These are phyloP conservation scores for Atta colombica DNA, from an alignment of 1,140 invertebrate species.

Conservation along the genomic window DNA sequence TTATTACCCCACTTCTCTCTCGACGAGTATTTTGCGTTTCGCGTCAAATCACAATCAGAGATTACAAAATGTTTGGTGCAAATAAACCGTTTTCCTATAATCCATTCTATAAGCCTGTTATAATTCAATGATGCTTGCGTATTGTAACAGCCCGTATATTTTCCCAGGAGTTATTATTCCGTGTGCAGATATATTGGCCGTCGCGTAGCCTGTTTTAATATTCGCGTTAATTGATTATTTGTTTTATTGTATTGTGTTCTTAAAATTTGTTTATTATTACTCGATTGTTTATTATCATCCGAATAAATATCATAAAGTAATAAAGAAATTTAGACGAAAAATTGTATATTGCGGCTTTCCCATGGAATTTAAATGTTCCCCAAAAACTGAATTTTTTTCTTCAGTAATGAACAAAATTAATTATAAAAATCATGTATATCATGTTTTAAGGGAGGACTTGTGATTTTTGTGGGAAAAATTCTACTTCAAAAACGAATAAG, in stretches of 20 bases:
- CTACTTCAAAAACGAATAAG: too few relatives aligned
- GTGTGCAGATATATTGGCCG: not conserved
- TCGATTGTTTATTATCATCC: constrained; percentile 10
- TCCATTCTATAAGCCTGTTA: constrained; percentile 44
- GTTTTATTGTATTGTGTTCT: constrained; percentile 15
- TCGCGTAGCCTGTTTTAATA: not conserved
- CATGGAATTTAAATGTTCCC: not conserved
- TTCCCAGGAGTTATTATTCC: constrained; percentile 39
- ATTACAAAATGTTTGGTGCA: constrained; percentile 48
- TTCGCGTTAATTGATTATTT: constrained; percentile 3
- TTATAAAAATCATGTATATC: too few relatives aligned
- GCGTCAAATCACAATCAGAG: constrained; percentile 56
- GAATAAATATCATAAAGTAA: not conserved
- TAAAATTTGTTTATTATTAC: constrained; percentile 12
- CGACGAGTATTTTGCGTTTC: constrained; percentile 12
- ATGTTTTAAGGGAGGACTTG: too few relatives aligned
- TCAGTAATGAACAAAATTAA: too few relatives aligned
- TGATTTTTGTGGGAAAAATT: too few relatives aligned
- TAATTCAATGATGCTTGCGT: constrained; percentile 55
- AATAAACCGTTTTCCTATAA: constrained; percentile 57
- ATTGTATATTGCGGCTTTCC: not conserved
- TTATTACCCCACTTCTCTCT: not conserved
- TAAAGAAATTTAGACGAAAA: constrained; percentile 23
- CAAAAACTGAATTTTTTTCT: too few relatives aligned
- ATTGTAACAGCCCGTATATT: constrained; percentile 34